A percentile compares a stretch with the other conserved stretches of the same genome.
Conservation (phyloP, 2,113 vertebrate species). For the Peucedramus taeniatus region DNA sequence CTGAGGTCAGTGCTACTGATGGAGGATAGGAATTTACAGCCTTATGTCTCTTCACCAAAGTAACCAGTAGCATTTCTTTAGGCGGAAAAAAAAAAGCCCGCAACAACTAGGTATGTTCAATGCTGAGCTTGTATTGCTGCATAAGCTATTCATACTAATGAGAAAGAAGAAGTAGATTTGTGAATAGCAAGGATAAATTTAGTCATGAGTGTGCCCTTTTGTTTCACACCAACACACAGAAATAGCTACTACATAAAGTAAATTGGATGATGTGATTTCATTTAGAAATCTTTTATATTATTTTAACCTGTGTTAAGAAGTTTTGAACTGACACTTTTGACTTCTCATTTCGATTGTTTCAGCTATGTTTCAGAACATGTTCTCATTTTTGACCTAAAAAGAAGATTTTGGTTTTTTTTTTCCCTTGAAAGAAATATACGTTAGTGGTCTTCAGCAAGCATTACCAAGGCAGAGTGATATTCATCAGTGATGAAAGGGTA, state of each 20-base stretch:
- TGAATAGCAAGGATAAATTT: neutral
- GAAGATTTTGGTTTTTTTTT: neutral
- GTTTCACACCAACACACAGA: neutral
- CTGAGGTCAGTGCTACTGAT: constrained; percentile 76
- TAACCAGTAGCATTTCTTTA: constrained; percentile 33
- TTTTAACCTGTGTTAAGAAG: neutral
- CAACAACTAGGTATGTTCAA: neutral
- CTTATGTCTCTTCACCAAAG: constrained; percentile 50
- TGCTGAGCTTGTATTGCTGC: constrained; percentile 3
- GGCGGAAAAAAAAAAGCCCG: neutral
- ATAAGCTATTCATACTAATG: neutral
- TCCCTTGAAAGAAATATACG: rapidly evolving
- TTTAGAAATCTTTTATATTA: neutral
- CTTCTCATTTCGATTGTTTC: neutral
- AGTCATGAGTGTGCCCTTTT: neutral
- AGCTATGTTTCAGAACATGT: neutral
- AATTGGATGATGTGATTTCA: neutral
- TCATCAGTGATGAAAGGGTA: neutral
- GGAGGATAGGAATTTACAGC: constrained; percentile 76
- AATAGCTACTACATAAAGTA: neutral
- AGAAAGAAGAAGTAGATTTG: neutral
- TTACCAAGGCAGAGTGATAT: neutral
- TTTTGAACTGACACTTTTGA: neutral
- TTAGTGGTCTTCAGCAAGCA: neutral
- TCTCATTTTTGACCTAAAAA: neutral